Percentiles rank a stretch among this genome's conserved stretches.
Evolutionary conservation across 2,888 invertebrate genomes (phyloP).

Genomic region (Apotomis betuletana): DNA sequence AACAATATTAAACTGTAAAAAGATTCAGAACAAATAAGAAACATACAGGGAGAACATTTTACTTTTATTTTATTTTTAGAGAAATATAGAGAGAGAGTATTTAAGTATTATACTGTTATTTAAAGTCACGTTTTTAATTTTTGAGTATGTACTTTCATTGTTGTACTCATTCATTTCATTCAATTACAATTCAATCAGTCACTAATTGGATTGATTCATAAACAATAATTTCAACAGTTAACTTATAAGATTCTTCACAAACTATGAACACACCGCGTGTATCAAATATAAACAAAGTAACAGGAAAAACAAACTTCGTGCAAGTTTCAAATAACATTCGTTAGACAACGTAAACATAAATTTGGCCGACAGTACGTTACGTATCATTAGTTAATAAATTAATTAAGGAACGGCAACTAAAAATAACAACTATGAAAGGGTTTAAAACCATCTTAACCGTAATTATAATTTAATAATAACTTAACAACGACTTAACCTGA

Average conservation of each 20-base stretch:
- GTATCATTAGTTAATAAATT: background rate
- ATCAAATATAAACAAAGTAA: slow-evolving; percentile 38
- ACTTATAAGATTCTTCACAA: background rate
- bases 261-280: background rate
- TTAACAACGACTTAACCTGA: slow-evolving; percentile 71
- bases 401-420: background rate
- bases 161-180: background rate
- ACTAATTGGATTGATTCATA: background rate
- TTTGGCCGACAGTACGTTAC: background rate
- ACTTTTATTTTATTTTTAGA: too few relatives aligned
- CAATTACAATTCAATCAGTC: background rate
- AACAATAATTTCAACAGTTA: background rate
- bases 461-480: slow-evolving; percentile 77
- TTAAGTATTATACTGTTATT: too few relatives aligned
- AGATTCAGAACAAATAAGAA: too few relatives aligned
- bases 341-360: slow-evolving; percentile 51
- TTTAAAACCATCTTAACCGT: slow-evolving; percentile 58
- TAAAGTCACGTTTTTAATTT: too few relatives aligned
- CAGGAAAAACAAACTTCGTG: slow-evolving; percentile 47
- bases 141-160: background rate
- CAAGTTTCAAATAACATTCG: slow-evolving; percentile 52
- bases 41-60: too few relatives aligned
- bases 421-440: slow-evolving; percentile 35
- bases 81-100: too few relatives aligned
- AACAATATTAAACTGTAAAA: too few relatives aligned